phyloP scores from a whole-genome alignment of 2,113 vertebrate genomes.

The Trichechus manatus region DNA sequence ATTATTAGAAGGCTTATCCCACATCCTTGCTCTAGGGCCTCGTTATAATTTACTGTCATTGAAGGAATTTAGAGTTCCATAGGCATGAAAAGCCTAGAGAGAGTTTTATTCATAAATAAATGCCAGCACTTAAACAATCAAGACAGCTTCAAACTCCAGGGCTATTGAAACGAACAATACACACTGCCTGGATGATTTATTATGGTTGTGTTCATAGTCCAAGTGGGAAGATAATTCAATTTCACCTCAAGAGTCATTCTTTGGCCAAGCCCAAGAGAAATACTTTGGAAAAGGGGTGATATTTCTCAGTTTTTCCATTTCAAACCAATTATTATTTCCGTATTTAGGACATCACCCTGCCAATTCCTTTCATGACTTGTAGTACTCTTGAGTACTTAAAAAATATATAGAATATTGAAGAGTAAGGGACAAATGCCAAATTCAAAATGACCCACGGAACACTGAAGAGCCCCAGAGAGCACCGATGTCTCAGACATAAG shows the following conservation, averaged over 20 bases:
- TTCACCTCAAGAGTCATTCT: slow-evolving; percentile 57
- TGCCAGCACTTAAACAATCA: slow-evolving; percentile 70
- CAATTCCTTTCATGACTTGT: slow-evolving; percentile 56
- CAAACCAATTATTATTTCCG: slow-evolving; percentile 65
- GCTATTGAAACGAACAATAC: slow-evolving; percentile 38
- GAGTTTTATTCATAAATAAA: slow-evolving; percentile 76
- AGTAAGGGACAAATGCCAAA: slow-evolving; percentile 46
- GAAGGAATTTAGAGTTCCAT: slow-evolving; percentile 52
- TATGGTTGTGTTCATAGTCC: slow-evolving; percentile 29
- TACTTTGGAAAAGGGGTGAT: slow-evolving; percentile 17
- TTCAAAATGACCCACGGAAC: slow-evolving; percentile 9
- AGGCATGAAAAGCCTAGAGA: slow-evolving; percentile 67
- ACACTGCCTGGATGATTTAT: slow-evolving; percentile 49
- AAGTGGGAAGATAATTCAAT: slow-evolving; percentile 66
- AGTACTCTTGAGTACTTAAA: slow-evolving; percentile 72
- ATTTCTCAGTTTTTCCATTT: slow-evolving; percentile 66
- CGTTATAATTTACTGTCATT: slow-evolving; percentile 55
- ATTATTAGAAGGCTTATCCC: slow-evolving; percentile 54
- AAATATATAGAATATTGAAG: slow-evolving; percentile 30
- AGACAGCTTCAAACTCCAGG: slow-evolving; percentile 62
- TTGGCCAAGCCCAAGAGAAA: slow-evolving; percentile 44
- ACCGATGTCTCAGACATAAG: neutral
- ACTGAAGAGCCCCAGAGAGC: slow-evolving; percentile 1
- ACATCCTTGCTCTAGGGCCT: slow-evolving; percentile 51
- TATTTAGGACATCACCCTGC: slow-evolving; percentile 59